Conservation (phyloP, 2,113 vertebrate species). For the Grus americana region DNA sequence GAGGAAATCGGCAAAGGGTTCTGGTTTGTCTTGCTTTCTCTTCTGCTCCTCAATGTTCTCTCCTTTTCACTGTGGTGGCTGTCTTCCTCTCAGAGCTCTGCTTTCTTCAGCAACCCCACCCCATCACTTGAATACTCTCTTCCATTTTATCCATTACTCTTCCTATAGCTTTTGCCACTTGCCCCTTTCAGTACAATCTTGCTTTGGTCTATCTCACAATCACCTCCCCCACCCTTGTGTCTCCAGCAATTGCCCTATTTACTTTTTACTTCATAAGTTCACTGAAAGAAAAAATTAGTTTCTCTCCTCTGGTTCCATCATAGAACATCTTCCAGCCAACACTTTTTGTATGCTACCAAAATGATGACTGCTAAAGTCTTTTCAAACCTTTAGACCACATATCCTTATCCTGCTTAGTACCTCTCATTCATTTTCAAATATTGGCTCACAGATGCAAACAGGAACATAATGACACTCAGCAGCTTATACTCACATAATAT, state of each 20-base stretch:
- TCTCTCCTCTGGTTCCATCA: background rate
- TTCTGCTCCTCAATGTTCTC: background rate
- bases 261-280: background rate
- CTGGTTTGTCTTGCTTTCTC: background rate
- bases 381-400: background rate
- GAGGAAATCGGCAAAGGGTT: background rate
- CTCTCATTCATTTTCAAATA: background rate
- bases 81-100: background rate
- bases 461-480: background rate
- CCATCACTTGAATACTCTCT: background rate
- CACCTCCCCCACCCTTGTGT: background rate
- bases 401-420: background rate
- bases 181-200: background rate
- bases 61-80: background rate
- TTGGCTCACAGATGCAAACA: background rate
- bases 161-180: background rate
- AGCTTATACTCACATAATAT: background rate
- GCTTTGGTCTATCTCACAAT: background rate
- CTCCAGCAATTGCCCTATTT: background rate
- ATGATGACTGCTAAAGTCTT: fast-evolving
- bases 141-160: background rate
- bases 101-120: background rate
- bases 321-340: background rate
- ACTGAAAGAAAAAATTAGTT: background rate
- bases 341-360: background rate